phyloP scores from a whole-genome alignment of 1,140 invertebrate genomes.

The Ooceraea biroi region DNA sequence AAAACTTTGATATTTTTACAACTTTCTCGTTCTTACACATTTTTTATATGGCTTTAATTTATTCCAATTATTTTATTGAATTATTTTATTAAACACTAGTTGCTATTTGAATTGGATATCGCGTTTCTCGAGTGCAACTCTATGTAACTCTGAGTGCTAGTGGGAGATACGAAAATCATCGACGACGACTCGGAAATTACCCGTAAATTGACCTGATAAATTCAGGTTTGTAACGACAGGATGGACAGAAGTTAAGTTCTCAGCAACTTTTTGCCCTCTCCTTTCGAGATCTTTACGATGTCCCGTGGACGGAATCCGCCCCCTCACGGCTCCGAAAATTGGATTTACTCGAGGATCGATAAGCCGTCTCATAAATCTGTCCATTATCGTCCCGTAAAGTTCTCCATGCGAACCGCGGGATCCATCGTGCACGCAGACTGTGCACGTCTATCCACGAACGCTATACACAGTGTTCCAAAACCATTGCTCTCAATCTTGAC shows the following conservation, averaged over 20 bases:
- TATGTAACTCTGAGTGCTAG: not conserved
- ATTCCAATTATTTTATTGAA: too few relatives aligned
- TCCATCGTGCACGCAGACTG: conserved; percentile 55
- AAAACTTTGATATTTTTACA: not conserved
- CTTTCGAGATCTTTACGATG: conserved; percentile 36
- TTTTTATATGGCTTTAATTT: not conserved
- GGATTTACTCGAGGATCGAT: conserved; percentile 82
- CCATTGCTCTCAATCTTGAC: not conserved
- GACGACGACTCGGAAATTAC: conserved; percentile 35
- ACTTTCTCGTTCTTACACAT: not conserved
- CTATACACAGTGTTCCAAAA: conserved; percentile 1
- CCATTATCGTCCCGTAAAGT: conserved; percentile 82
- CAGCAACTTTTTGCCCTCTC: conserved; percentile 50
- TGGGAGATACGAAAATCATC: conserved; percentile 14
- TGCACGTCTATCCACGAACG: conserved; percentile 15
- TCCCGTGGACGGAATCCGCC: conserved; percentile 58
- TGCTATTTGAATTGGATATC: too few relatives aligned
- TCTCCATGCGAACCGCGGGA: conserved; percentile 77
- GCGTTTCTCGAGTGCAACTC: not conserved
- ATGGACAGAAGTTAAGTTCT: conserved; percentile 51
- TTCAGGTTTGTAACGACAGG: conserved; percentile 43
- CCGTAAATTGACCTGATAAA: conserved; percentile 56
- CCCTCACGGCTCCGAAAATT: conserved; percentile 80
- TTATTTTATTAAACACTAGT: too few relatives aligned
- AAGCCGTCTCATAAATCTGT: conserved; percentile 82